A percentile compares a stretch with the other conserved stretches of the same genome.
Conservation (phyloP, 2,888 invertebrate species). For the Pocota personata region DNA sequence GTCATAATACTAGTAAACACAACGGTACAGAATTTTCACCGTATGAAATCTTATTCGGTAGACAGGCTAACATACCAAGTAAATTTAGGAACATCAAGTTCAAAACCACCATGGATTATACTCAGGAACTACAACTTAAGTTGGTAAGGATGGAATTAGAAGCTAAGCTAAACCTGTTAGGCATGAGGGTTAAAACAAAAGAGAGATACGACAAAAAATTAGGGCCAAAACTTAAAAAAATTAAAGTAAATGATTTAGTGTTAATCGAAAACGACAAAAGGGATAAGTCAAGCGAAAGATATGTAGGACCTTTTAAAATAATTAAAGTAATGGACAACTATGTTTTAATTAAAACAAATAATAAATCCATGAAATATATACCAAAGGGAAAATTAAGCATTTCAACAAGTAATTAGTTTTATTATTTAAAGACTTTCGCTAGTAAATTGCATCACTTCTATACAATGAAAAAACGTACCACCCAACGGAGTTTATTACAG, state of each 20-base stretch:
- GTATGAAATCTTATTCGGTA: too few relatives aligned
- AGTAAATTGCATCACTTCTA: not conserved
- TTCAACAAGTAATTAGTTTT: slow-evolving; percentile 2
- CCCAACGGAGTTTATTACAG: slow-evolving; percentile 6
- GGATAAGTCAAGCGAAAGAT: too few relatives aligned
- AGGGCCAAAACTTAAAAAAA: not conserved
- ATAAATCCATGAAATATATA: too few relatives aligned
- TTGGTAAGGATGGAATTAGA: not conserved
- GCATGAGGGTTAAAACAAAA: not conserved
- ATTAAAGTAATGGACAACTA: too few relatives aligned
- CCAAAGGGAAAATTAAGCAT: too few relatives aligned
- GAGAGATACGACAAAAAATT: slow-evolving; percentile 1
- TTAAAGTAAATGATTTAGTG: not conserved
- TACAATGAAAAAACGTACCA: not conserved
- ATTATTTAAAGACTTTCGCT: not conserved
- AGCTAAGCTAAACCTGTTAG: not conserved
- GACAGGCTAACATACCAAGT: slow-evolving; percentile 4
- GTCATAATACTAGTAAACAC: too few relatives aligned
- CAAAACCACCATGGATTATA: too few relatives aligned
- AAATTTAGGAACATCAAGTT: not conserved
- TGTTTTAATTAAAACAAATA: too few relatives aligned
- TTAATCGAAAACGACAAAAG: slow-evolving; percentile 5
- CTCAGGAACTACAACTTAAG: slow-evolving; percentile 19
- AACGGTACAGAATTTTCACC: too few relatives aligned
- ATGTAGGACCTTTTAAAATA: too few relatives aligned